Base-by-base conservation (phyloP, 2,888 invertebrate species). In the Eutolmus rufibarbis region DNA sequence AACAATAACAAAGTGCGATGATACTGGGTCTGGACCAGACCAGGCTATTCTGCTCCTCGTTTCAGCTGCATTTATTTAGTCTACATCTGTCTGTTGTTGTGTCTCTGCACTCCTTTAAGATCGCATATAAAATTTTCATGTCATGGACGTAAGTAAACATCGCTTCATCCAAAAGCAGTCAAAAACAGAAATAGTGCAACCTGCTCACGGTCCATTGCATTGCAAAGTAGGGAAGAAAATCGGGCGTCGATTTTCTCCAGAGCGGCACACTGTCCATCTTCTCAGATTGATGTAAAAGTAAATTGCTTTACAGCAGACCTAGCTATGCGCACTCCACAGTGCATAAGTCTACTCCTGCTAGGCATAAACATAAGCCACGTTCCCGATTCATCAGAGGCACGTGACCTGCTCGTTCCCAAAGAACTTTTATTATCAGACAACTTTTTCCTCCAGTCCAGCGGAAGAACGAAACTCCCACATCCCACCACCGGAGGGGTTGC, bases 211-310 rank as follows among this genome's bases (percentile, higher is more conserved):
- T 66, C 19, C 66, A 66, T 12, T 9, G 28, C 66, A 66, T 66
- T 51, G 28, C 23, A 66, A 66, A 66, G 66, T 9, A 66, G 51
- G 51, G 8, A 51, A 51, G 51, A n/a, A 51, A 19, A 8, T 8
- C 12, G 23, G 28, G 28, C 23, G 66, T 8, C 12, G 23, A 4
- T 66, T 14, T 23, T 57, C 57, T 57, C 57, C 19, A 19, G 46
- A 51, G 46, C 23, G 23, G 40, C 40, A 40, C 40, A 19, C 9
- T 57, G 8, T 8, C 19, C 57, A n/a, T 51, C n/a, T 51, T n/a
- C 51, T 51, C n/a, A 79, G 51, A 79, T 79, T 79, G 51, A 79
- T 79, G 19, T 79, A 79, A 79, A 79, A 56, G 19, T 79, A 79
- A 79, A 79, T 79, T 79, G 51, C 31, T 79, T 79, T 79, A 79